Evolutionary conservation across 1,140 invertebrate species (phyloP).

Genomic region (Spodoptera frugiperda): DNA sequence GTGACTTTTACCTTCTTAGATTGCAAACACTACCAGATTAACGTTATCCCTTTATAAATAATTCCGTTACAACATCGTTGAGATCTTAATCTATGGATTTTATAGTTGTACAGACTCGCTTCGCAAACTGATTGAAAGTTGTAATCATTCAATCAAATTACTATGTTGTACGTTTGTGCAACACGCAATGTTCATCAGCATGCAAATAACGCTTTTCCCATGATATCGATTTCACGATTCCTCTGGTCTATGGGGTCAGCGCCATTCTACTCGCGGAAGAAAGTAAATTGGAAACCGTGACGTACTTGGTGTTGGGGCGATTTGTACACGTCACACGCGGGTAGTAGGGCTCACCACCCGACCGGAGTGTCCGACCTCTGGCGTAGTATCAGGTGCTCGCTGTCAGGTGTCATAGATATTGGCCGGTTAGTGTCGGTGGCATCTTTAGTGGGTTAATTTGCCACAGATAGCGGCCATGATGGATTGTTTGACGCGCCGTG

Average conservation of each 20-base stretch:
- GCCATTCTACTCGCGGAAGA: slow-evolving; percentile 62
- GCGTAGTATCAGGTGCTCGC: slow-evolving; percentile 8
- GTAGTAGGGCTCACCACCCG: slow-evolving; percentile 56
- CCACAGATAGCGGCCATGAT: slow-evolving; percentile 78
- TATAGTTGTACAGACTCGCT: neutral
- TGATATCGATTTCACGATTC: slow-evolving; percentile 62
- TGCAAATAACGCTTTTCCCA: slow-evolving; percentile 61
- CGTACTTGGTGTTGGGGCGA: slow-evolving; percentile 63
- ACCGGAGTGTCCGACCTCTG: slow-evolving; percentile 39
- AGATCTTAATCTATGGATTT: neutral
- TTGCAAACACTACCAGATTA: slow-evolving; percentile 21
- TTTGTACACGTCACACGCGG: slow-evolving; percentile 78
- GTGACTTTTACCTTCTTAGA: slow-evolving; percentile 37
- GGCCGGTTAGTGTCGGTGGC: slow-evolving; percentile 64
- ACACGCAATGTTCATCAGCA: slow-evolving; percentile 46
- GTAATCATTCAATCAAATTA: slow-evolving; percentile 20
- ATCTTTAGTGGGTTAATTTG: slow-evolving; percentile 79
- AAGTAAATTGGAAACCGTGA: slow-evolving; percentile 79
- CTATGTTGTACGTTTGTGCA: slow-evolving; percentile 6
- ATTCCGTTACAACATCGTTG: slow-evolving; percentile 6
- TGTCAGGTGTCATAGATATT: slow-evolving; percentile 50
- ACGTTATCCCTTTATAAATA: slow-evolving; percentile 24
- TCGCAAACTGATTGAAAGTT: neutral
- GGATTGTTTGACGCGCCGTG: slow-evolving; percentile 76
- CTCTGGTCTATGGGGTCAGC: slow-evolving; percentile 59